Percentiles rank a stretch among this genome's conserved stretches.
Conservation (phyloP, 2,113 vertebrate genomes). For the Psammodynastes pulverulentus region DNA sequence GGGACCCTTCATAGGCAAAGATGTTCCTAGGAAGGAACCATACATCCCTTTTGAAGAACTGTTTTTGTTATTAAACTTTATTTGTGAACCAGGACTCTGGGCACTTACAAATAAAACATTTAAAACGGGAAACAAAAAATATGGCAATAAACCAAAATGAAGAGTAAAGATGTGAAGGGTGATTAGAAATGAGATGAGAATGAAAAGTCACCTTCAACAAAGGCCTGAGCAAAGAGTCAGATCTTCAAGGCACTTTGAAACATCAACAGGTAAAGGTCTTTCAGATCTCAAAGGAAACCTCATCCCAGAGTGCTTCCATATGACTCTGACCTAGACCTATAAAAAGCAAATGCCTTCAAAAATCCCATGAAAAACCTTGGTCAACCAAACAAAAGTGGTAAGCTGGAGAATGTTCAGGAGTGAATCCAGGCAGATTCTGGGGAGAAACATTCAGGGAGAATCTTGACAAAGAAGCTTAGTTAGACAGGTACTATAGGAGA, state of each 20-base stretch:
- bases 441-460: not conserved
- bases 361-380: too few relatives aligned
- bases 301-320: not conserved
- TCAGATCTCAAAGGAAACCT: not conserved
- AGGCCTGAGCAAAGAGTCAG: not conserved
- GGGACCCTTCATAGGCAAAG: not conserved
- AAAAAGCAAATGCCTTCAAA: not conserved
- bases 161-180: not conserved
- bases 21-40: not conserved
- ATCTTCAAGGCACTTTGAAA: not conserved
- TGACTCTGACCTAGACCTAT: not conserved
- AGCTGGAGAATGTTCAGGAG: not conserved
- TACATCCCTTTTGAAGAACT: not conserved
- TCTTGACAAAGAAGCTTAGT: not conserved
- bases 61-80: not conserved
- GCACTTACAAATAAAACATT: not conserved
- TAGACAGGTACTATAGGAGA: not conserved
- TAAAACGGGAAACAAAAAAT: not conserved
- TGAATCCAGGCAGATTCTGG: not conserved
- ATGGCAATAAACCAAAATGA: not conserved
- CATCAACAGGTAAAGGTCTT: not conserved
- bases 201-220: not conserved
- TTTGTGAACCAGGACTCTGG: not conserved
- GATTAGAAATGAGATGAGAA: not conserved
- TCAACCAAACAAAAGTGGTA: not conserved